phyloP scores from a whole-genome alignment of 2,797 vertebrate genomes.

The Aeoliscus strigatus region DNA sequence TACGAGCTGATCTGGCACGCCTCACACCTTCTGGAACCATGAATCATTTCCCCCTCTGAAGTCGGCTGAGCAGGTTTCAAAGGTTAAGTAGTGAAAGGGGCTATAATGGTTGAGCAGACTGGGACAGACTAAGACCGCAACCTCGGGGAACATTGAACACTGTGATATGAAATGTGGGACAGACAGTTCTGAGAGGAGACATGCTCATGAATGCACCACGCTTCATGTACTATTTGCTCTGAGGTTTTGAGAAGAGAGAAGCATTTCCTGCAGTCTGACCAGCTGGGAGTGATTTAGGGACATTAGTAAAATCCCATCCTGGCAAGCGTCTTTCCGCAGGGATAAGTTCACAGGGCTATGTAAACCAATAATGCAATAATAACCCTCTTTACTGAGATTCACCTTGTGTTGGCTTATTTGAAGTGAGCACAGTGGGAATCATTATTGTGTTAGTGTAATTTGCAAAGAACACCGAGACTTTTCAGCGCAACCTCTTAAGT shows the following conservation, averaged over 20 bases:
- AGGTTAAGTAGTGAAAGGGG: constrained; percentile 66
- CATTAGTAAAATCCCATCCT: constrained; percentile 74
- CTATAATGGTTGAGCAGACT: too few species aligned
- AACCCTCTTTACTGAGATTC: constrained; percentile 62
- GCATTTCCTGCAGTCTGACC: constrained; percentile 73
- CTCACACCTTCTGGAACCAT: constrained; percentile 50
- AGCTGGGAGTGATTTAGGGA: constrained; percentile 78
- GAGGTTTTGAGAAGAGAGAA: constrained; percentile 71
- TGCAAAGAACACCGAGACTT: constrained; percentile 16
- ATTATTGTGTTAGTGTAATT: constrained; percentile 40
- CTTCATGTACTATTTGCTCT: constrained; percentile 73
- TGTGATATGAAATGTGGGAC: constrained; percentile 59
- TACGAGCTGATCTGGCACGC: constrained; percentile 38
- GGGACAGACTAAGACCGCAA: constrained; percentile 43
- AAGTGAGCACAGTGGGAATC: constrained; percentile 35
- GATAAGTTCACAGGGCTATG: constrained; percentile 70
- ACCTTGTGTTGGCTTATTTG: constrained; percentile 58
- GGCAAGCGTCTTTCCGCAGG: constrained; percentile 72
- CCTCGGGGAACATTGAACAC: constrained; percentile 51
- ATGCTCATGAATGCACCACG: constrained; percentile 61
- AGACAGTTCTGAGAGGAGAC: constrained; percentile 58
- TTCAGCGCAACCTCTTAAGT: constrained; percentile 15
- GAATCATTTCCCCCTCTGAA: constrained; percentile 40
- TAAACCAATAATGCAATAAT: constrained; percentile 77
- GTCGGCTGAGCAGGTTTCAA: constrained; percentile 48